A percentile compares a stretch with the other conserved stretches of the same genome.
These are phyloP conservation scores for Syngnathus floridae DNA, from an alignment of 2,113 vertebrate species.

Conservation along the genomic window DNA sequence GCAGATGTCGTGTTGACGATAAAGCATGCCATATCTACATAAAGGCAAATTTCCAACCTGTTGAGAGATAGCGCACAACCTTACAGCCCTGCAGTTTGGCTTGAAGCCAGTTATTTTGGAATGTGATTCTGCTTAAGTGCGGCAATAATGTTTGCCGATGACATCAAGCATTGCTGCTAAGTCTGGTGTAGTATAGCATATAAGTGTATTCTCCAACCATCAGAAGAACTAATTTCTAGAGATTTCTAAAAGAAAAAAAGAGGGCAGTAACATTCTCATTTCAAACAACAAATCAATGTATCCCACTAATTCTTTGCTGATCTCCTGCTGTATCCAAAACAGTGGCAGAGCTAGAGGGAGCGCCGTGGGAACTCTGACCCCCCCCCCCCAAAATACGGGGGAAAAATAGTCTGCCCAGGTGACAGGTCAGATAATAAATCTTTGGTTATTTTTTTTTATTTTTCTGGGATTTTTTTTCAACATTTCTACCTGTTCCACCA, in stretches of 20 bases:
- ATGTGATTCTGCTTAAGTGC: slow-evolving; percentile 30
- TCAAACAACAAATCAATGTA: slow-evolving; percentile 26
- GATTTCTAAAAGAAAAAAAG: not conserved
- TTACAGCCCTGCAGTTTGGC: slow-evolving; percentile 14
- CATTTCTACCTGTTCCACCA: too few relatives aligned
- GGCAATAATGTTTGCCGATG: slow-evolving; percentile 25
- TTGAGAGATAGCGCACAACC: slow-evolving; percentile 29
- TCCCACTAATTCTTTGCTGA: slow-evolving; percentile 32
- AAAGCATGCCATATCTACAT: slow-evolving; percentile 45
- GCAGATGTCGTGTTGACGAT: slow-evolving; percentile 68
- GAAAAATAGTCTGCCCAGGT: too few relatives aligned
- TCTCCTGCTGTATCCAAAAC: slow-evolving; percentile 25
- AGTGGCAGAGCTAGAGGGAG: too few relatives aligned
- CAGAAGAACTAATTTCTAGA: not conserved
- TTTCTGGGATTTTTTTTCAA: too few relatives aligned
- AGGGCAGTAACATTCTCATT: slow-evolving; percentile 12
- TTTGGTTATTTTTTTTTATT: too few relatives aligned
- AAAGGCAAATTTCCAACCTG: slow-evolving; percentile 49
- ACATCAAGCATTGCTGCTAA: not conserved
- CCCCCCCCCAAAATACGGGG: too few relatives aligned
- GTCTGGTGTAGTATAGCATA: not conserved
- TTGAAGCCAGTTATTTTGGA: slow-evolving; percentile 24
- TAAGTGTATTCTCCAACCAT: not conserved
- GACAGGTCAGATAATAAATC: too few relatives aligned
- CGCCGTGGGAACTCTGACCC: too few relatives aligned